These are phyloP conservation scores for Xestoiulus laeticollis DNA, from an alignment of 2,888 invertebrate genomes.

Conservation along the genomic window DNA sequence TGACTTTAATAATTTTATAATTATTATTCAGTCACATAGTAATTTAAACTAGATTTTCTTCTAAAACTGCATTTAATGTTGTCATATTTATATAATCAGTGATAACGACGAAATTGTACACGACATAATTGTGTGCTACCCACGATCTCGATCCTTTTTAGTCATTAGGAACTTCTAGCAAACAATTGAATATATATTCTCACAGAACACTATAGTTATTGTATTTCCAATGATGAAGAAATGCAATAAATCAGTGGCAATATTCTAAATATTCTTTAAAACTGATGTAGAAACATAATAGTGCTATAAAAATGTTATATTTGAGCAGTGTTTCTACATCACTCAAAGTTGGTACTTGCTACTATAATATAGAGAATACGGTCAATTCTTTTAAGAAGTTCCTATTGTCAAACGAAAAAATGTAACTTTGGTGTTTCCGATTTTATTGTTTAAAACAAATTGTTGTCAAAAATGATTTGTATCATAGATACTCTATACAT, in stretches of 20 bases:
- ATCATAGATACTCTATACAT: not conserved
- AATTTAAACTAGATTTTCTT: not conserved
- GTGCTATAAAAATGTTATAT: too few relatives aligned
- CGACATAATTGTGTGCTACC: not conserved
- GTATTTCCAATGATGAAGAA: not conserved
- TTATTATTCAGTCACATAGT: not conserved
- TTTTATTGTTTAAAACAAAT: not conserved
- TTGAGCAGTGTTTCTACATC: too few relatives aligned
- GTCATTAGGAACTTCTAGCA: not conserved
- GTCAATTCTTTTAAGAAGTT: not conserved
- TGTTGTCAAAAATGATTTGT: not conserved
- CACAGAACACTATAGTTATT: not conserved
- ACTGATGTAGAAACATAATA: too few relatives aligned
- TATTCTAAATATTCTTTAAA: too few relatives aligned
- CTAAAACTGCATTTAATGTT: not conserved
- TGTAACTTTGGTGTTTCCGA: not conserved
- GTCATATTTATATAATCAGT: conserved; percentile 25
- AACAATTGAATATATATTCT: conserved; percentile 34
- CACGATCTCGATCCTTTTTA: conserved; percentile 39
- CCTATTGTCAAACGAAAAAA: not conserved
- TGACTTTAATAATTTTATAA: not conserved
- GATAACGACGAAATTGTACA: conserved; percentile 25
- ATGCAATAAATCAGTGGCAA: too few relatives aligned
- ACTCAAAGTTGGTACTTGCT: not conserved
- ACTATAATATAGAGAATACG: not conserved